Evolutionary conservation across 1,140 invertebrate genomes (phyloP).

Genomic region (Liolophura sinensis): DNA sequence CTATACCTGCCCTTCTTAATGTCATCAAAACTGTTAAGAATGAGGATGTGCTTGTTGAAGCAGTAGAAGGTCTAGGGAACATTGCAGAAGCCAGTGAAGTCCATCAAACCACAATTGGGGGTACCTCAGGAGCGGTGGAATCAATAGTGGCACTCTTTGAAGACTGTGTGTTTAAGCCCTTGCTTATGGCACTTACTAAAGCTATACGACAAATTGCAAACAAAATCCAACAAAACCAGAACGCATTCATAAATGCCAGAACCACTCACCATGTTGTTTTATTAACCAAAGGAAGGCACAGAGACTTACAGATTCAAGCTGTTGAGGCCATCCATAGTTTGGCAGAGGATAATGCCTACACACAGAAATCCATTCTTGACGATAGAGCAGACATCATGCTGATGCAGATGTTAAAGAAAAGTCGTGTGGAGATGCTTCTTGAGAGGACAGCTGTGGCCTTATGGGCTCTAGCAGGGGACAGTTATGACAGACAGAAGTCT

Average conservation of each 20-base stretch:
- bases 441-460: conserved; percentile 54
- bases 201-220: conserved; percentile 38
- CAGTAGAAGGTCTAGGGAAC: conserved; percentile 40
- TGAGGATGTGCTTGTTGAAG: conserved; percentile 43
- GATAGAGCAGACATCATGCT: conserved; percentile 45
- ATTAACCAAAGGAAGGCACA: conserved; percentile 32
- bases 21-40: conserved; percentile 41
- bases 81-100: conserved; percentile 33
- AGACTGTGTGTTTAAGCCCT: conserved; percentile 27
- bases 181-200: conserved; percentile 44
- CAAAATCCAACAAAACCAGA: conserved; percentile 43
- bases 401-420: conserved; percentile 45
- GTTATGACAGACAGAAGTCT: conserved; percentile 43
- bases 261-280: conserved; percentile 37
- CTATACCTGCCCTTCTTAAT: conserved; percentile 34
- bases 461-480: conserved; percentile 55
- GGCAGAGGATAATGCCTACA: conserved; percentile 44
- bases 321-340: conserved; percentile 49
- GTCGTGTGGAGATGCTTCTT: conserved; percentile 35
- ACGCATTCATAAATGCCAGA: conserved; percentile 41
- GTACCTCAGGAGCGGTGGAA: conserved; percentile 28
- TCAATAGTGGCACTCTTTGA: conserved; percentile 42
- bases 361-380: conserved; percentile 44
- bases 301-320: conserved; percentile 47
- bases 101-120: conserved; percentile 37